Evolutionary conservation across 64 coral and sea anemone genomes (phyloP).

Genomic region (Montipora efflorescens): DNA sequence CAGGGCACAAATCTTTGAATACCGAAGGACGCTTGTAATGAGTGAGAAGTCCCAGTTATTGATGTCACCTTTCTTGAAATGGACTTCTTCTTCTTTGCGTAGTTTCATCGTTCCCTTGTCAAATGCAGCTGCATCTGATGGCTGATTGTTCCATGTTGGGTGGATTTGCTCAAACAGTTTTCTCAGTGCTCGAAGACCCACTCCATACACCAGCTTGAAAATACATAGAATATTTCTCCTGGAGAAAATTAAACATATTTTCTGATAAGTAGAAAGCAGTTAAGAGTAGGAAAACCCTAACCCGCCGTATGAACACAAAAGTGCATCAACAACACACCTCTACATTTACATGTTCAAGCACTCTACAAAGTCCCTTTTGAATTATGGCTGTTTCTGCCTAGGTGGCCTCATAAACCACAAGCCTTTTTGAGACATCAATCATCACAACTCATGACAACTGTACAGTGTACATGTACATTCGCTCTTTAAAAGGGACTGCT

Average conservation of each 20-base stretch:
- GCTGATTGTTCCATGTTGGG: conserved; percentile 77
- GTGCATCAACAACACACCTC: too few species aligned
- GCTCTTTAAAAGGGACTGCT: too few species aligned
- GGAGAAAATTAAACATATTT: not conserved
- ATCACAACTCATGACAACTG: too few species aligned
- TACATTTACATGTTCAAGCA: too few species aligned
- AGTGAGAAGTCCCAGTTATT: conserved; percentile 84
- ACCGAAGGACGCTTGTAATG: conserved; percentile 68
- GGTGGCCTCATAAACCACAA: too few species aligned
- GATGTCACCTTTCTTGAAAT: conserved; percentile 74
- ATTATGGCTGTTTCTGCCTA: too few species aligned
- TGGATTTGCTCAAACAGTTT: conserved; percentile 73
- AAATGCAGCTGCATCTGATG: conserved; percentile 58
- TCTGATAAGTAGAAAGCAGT: too few species aligned
- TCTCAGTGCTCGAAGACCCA: conserved; percentile 55
- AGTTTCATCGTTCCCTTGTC: conserved; percentile 67
- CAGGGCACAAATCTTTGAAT: conserved; percentile 47
- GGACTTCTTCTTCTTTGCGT: conserved; percentile 1
- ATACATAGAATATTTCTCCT: conserved; percentile 75
- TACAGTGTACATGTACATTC: too few species aligned
- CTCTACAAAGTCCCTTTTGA: too few species aligned
- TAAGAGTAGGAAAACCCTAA: too few species aligned
- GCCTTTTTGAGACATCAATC: too few species aligned
- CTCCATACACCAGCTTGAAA: conserved; percentile 73
- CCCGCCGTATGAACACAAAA: too few species aligned